Evolutionary conservation across 2,888 invertebrate species (phyloP), one percentile per base, ranked within the genome.

Genomic region (Chaitophorus viminalis): DNA sequence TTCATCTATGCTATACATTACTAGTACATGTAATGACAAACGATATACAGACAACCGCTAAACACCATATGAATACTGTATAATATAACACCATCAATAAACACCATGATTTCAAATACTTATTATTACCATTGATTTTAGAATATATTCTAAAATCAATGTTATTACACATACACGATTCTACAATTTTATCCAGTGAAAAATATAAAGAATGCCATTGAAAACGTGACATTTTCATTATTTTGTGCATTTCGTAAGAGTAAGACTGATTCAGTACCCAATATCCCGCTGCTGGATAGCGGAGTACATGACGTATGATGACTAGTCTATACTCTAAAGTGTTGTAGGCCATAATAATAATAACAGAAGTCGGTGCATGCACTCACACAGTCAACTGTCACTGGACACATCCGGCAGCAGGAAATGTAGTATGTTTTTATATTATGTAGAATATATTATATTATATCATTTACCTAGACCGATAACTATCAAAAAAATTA

Each of bases 391-490:
- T 75, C 60, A 60, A 29, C 75, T 65, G 75, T 29, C 9, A 3
- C 29, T 75, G 14, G 65, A 60, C 83, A 75, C 39, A n/a, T 83
- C 83, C 83, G 75, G 83, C 21, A n/a, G 29, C 60, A 83, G 75
- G 75, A 75, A 75, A 75, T 54, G 52, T 83, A 33, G 70, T n/a
- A 52, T 82, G 70, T 82, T 81, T 81, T 65, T 81, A 79, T 65
- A 79, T 36, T 79, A 81, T 68, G 39, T 39, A 29, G 68, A 68
- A 81, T 68, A 81, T 81, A 79, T 60, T 9, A 36, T 79, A 36
- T 81, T 81, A 81, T 68, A 31, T 70, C 9, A 68, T 81, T 81
- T 81, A 39, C 68, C 36, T 79, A 36, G n/a, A 60, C 60, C 36
- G 33, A 65, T 17, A 79, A 33, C 33, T 60, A 17, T 14, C 25